Percentiles rank a stretch among this genome's conserved stretches.
phyloP scores from a whole-genome alignment of 2,797 vertebrate genomes.

The Arctocebus calabarensis region DNA sequence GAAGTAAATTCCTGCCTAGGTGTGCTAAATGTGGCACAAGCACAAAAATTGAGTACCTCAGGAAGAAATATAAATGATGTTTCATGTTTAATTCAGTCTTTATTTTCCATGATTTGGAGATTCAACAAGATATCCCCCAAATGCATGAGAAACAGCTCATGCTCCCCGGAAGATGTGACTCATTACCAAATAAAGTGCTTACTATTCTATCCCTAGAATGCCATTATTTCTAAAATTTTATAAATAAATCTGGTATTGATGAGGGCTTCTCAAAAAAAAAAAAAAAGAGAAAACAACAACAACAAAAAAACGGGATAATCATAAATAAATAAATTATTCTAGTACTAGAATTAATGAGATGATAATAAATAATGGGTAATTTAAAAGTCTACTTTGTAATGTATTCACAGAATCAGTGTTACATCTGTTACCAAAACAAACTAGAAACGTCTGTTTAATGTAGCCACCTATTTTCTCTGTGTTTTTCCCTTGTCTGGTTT shows the following conservation, averaged over 20 bases:
- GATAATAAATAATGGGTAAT: constrained; percentile 43
- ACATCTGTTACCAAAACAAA: constrained; percentile 19
- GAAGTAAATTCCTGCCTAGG: not conserved
- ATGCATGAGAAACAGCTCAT: constrained; percentile 4
- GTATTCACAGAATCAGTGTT: constrained; percentile 25
- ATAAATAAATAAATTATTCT: constrained; percentile 46
- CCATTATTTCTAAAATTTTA: constrained; percentile 42
- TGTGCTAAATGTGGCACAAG: not conserved
- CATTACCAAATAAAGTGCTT: not conserved
- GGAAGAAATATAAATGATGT: constrained; percentile 32
- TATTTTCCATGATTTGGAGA: constrained; percentile 45
- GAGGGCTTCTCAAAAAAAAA: constrained; percentile 9
- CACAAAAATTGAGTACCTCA: not conserved
- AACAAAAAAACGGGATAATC: not conserved
- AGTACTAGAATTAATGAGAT: constrained; percentile 61
- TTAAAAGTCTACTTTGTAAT: constrained; percentile 57
- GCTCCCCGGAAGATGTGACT: not conserved
- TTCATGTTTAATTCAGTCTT: constrained; percentile 38
- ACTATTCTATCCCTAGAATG: not conserved
- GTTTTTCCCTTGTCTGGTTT: not conserved
- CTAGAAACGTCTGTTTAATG: not conserved
- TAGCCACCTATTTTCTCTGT: not conserved
- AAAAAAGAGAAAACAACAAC: too few relatives aligned
- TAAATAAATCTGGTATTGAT: not conserved
- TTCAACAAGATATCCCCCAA: not conserved